Evolutionary conservation across 2,888 invertebrate genomes (phyloP), one percentile per base, ranked within the genome.

Genomic region (Lithosia quadra): DNA sequence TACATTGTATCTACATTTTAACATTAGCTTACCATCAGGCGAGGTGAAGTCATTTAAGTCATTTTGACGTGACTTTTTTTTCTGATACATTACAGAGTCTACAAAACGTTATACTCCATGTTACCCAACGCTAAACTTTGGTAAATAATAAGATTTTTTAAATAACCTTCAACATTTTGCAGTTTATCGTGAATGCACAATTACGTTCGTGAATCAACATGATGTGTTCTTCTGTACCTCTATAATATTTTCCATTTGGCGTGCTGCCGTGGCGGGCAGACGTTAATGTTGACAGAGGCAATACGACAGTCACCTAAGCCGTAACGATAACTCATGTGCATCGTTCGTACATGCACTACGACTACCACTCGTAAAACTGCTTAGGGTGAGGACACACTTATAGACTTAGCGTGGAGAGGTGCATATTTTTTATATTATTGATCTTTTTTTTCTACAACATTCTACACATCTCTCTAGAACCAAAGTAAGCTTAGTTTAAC

Each of bases 281-380:
- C 74, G 77, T 77, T 74, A 75, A 78, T 81, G 81, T 79, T 75
- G 79, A 79, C 81, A 77, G 77, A 81, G 79, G 81, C 82, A 69
- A 57, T 78, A 77, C 74, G 74, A 76, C 67, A 73, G 84, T 80
- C 87, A 90, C 88, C 88, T 87, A 86, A 86, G 84, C 86, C 84
- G 86, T 86, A 84, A 86, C 84, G 72, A 80, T 82, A 86, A 90
- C 87, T 89, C 89, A 88, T 89, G 82, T 84, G 85, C 89, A 83
- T 80, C 83, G 82, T 82, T 83, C 84, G 86, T 86, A 86, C 72
- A 88, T 90, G 89, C 90, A 88, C 82, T 83, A 84, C 84, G 90
- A 88, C 82, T 83, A 84, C 84, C 74, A 76, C 77, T 88, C 91
- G 85, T 90, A 91, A 90, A 91, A 86, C 80, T 69, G 82, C 78